These are phyloP conservation scores for Leptobrachium ailaonicum DNA, from an alignment of 2,113 vertebrate species.

Conservation along the genomic window DNA sequence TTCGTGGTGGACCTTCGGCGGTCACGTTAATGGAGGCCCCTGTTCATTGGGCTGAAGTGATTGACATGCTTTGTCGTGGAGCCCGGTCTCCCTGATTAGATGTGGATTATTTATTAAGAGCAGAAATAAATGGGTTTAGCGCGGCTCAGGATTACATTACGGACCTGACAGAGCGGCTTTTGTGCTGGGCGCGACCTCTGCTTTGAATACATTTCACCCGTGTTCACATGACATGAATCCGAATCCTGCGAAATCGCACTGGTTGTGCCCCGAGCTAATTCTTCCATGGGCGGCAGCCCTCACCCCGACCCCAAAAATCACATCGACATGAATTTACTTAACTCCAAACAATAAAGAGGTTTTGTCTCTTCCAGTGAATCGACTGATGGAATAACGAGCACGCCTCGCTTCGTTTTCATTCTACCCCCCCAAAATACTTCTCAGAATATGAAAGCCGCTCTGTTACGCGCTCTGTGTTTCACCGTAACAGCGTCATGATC, in stretches of 20 bases:
- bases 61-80: no score
- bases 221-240: background rate
- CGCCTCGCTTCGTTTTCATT: background rate
- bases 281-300: background rate
- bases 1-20: no score
- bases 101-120: no score
- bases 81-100: no score
- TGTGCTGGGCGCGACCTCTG: background rate
- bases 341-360: conserved; percentile 8
- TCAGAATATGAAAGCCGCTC: no score
- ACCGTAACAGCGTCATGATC: no score
- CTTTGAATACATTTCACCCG: background rate
- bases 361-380: background rate
- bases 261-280: conserved; percentile 1
- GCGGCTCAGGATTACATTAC: background rate
- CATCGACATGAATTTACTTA: conserved; percentile 9
- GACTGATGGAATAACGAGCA: conserved; percentile 11
- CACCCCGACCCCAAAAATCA: background rate
- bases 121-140: no score
- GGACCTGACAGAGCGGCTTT: background rate
- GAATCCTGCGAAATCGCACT: conserved; percentile 11
- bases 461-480: no score
- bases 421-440: no score
- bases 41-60: no score
- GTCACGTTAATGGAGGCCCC: no score